Percentiles rank a stretch among this genome's conserved stretches.
Conservation (phyloP, 2,797 vertebrate genomes). For the Jordanella pulchra region DNA sequence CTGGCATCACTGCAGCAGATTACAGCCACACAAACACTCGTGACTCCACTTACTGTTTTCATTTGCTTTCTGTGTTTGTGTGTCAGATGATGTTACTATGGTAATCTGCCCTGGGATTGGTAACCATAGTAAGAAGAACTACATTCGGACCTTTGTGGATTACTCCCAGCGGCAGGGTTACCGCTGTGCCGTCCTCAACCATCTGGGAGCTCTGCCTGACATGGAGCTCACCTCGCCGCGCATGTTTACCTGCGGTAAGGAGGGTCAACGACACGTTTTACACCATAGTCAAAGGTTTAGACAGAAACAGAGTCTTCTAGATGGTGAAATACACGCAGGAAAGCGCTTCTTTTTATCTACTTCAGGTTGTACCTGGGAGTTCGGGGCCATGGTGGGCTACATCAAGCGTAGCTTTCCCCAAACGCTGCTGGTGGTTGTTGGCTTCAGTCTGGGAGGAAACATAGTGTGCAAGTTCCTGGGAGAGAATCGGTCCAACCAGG, state of each 20-base stretch:
- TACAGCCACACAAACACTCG: conserved; percentile 28
- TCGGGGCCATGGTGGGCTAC: conserved; percentile 90
- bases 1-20: conserved; percentile 36
- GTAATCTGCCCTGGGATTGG: conserved; percentile 97
- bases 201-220: conserved; percentile 91
- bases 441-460: conserved; percentile 96
- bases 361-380: conserved; percentile 96
- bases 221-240: conserved; percentile 93
- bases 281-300: too few species aligned
- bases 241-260: conserved; percentile 95
- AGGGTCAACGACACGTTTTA: not conserved
- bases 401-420: conserved; percentile 86
- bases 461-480: conserved; percentile 95
- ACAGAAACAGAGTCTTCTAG: too few species aligned
- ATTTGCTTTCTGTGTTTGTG: conserved; percentile 28
- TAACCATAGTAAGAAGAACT: conserved; percentile 97
- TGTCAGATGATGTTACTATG: conserved; percentile 92
- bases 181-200: conserved; percentile 94
- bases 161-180: conserved; percentile 93
- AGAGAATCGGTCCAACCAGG: conserved; percentile 89
- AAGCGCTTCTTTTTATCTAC: conserved; percentile 1
- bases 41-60: conserved; percentile 42
- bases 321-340: not conserved
- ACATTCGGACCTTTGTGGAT: conserved; percentile 97
- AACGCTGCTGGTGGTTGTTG: conserved; percentile 87